Conservation (phyloP, 2,888 invertebrate genomes). For the Coenonympha glycerion region DNA sequence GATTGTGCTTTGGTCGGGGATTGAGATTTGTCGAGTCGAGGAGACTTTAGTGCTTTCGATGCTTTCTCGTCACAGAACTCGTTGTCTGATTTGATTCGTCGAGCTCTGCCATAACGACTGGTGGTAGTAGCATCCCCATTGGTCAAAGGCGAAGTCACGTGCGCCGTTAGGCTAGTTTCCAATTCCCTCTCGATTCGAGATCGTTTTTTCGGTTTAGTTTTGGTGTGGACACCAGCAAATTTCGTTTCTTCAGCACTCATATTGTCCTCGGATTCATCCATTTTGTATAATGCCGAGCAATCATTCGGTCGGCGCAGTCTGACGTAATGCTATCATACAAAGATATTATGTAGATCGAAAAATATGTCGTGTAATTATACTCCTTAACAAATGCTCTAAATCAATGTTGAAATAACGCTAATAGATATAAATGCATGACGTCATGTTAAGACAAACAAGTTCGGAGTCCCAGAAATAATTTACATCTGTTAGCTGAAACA, state of each 20-base stretch:
- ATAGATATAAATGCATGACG: slow-evolving; percentile 38
- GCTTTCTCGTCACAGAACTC: slow-evolving; percentile 56
- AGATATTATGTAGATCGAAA: slow-evolving; percentile 29
- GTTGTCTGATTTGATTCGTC: slow-evolving; percentile 66
- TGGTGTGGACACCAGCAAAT: slow-evolving; percentile 37
- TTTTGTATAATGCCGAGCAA: slow-evolving; percentile 33
- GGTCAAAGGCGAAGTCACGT: slow-evolving; percentile 53
- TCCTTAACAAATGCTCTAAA: slow-evolving; percentile 30
- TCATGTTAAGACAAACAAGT: slow-evolving; percentile 35
- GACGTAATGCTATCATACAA: slow-evolving; percentile 41
- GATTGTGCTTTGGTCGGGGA: slow-evolving; percentile 45
- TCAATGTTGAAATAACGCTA: slow-evolving; percentile 28
- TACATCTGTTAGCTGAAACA: slow-evolving; percentile 55
- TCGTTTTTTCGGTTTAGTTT: slow-evolving; percentile 57
- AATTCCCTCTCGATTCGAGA: slow-evolving; percentile 64
- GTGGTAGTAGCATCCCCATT: slow-evolving; percentile 45
- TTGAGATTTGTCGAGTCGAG: slow-evolving; percentile 43
- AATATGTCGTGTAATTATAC: slow-evolving; percentile 29
- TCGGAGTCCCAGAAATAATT: slow-evolving; percentile 35
- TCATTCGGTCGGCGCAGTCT: slow-evolving; percentile 32
- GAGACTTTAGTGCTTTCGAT: slow-evolving; percentile 42
- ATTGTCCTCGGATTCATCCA: slow-evolving; percentile 62
- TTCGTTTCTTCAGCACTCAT: slow-evolving; percentile 47
- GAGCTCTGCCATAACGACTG: slow-evolving; percentile 78
- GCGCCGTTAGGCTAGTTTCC: slow-evolving; percentile 61